Base-by-base conservation (phyloP, 2,113 vertebrate species). In the Platichthys flesus region DNA sequence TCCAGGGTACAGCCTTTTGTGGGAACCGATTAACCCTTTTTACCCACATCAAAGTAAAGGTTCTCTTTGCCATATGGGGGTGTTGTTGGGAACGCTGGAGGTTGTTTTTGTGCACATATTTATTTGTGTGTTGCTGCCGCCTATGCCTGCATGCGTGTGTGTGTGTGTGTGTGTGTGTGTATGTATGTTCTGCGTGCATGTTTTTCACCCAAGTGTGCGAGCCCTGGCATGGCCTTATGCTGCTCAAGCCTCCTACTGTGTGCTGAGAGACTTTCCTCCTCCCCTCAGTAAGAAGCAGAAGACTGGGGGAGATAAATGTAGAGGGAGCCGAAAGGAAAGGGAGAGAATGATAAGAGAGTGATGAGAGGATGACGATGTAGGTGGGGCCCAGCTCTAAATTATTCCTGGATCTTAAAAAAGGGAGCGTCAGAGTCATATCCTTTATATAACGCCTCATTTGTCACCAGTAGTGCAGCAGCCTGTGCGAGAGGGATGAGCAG, bases 11-110 rank as follows among this genome's bases (percentile, higher is more conserved):
- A 51, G 47, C 18, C 47, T 67, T 76, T 85, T 79, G 76, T 72
- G 82, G 37, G 58, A 85, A 77, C 75, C 47, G 63, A 90, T 87
- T 88, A 85, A 88, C 80, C 82, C 82, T 90, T 87, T 58, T 87
- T 72, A 84, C 76, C 67, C 69, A 82, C 66, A 40, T 72, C 61
- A 57, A 74, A 63, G 49, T 15, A 90, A 82, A 78, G 69, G 57
- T 78, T 76, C 49, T 74, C 79, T 82, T 68, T 84, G 58, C 72
- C 47, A 51, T 76, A 58, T 37, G 56, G 37, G 51, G 40, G 7
- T 76, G 51, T 74, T 69, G 74, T 76, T 55, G 45, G 68, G n/a
- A 57, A 82, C 2, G 57, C 65, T 67, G n/a, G 35, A 64, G 54
- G 81, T 73, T 81, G 52, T 74, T 85, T 85, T 68, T 72, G 51